Evolutionary conservation across 2,888 invertebrate genomes (phyloP).

Genomic region (Amphipyra berbera): DNA sequence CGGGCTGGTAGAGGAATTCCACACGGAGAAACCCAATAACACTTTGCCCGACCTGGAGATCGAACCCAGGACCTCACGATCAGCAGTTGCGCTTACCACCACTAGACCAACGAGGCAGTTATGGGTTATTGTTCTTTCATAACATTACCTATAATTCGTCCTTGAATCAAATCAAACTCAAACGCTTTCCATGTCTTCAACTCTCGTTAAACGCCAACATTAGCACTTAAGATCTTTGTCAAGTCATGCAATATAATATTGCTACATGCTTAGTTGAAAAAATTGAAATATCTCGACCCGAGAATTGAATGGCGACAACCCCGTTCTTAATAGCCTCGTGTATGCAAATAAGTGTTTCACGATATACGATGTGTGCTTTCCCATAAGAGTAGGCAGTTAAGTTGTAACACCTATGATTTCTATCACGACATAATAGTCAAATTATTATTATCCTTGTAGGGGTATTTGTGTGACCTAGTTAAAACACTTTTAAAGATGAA

Average conservation of each 20-base stretch:
- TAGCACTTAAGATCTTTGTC: neutral
- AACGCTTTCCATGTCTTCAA: too few species aligned
- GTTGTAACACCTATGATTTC: slow-evolving; percentile 12
- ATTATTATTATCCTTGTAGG: slow-evolving; percentile 1
- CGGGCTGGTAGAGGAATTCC: too few species aligned
- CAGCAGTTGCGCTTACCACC: too few species aligned
- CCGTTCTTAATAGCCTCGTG: slow-evolving; percentile 27
- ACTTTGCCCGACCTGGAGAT: too few species aligned
- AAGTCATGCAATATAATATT: slow-evolving; percentile 1
- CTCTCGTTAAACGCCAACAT: too few species aligned
- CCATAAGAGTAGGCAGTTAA: neutral
- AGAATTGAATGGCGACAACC: slow-evolving; percentile 20
- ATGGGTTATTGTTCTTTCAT: too few species aligned
- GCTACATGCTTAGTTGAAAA: slow-evolving; percentile 12
- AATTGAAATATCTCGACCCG: slow-evolving; percentile 39
- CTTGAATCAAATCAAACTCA: too few species aligned
- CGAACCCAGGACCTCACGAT: too few species aligned
- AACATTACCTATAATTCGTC: too few species aligned
- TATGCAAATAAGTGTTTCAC: slow-evolving; percentile 53
- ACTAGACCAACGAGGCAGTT: too few species aligned
- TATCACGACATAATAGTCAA: slow-evolving; percentile 12
- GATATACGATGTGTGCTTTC: slow-evolving; percentile 37
- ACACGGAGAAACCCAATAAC: too few species aligned
- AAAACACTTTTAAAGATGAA: too few species aligned
- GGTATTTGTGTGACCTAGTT: neutral